Evolutionary conservation across 2,797 vertebrate genomes (phyloP).

Genomic region (Chiroxiphia lanceolata): DNA sequence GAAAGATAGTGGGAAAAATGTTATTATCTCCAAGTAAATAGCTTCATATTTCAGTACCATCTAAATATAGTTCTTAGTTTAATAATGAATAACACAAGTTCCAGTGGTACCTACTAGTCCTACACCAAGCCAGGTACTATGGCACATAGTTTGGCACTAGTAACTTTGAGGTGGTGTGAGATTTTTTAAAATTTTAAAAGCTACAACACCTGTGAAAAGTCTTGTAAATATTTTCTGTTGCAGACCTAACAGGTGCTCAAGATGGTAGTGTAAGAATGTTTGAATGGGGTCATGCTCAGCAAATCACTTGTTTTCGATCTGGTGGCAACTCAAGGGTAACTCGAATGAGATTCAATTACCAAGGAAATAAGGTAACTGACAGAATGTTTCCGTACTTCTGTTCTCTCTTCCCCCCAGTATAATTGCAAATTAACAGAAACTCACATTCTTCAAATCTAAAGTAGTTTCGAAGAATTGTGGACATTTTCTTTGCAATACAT

Average conservation of each 20-base stretch:
- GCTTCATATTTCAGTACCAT: not conserved
- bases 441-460: not conserved
- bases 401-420: fast-evolving
- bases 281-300: slow-evolving; percentile 98
- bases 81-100: fast-evolving
- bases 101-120: not conserved
- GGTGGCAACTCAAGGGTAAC: slow-evolving; percentile 94
- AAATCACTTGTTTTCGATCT: slow-evolving; percentile 94
- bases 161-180: not conserved
- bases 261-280: slow-evolving; percentile 99
- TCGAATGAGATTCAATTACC: slow-evolving; percentile 95
- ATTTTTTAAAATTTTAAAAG: not conserved
- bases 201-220: not conserved
- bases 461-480: not conserved
- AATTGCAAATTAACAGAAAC: not conserved
- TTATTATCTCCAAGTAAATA: not conserved
- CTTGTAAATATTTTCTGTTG: not conserved
- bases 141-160: not conserved
- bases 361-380: slow-evolving; percentile 93
- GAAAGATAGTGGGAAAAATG: not conserved
- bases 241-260: slow-evolving; percentile 96
- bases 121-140: not conserved
- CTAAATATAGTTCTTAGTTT: not conserved
- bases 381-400: not conserved
- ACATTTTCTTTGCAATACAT: not conserved